Evolutionary conservation across 2,888 invertebrate species (phyloP).

Genomic region (Eupeodes latifasciatus): DNA sequence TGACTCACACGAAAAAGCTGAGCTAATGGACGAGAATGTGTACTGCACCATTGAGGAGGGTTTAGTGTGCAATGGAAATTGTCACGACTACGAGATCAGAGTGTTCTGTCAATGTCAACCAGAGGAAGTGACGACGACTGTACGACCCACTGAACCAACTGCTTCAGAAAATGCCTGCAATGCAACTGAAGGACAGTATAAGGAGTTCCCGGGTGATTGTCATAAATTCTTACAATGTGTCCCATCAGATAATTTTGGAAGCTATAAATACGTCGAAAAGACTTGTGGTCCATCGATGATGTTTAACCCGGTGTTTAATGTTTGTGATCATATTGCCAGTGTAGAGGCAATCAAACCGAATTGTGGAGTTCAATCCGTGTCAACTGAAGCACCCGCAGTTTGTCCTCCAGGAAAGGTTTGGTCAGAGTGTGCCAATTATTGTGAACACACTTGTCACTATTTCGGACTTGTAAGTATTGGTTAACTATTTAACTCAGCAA

Average conservation of each 20-base stretch:
- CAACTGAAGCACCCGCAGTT: slow-evolving; percentile 59
- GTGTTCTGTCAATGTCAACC: slow-evolving; percentile 88
- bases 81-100: slow-evolving; percentile 93
- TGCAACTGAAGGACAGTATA: slow-evolving; percentile 85
- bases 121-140: slow-evolving; percentile 58
- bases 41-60: slow-evolving; percentile 91
- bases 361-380: slow-evolving; percentile 83
- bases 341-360: slow-evolving; percentile 87
- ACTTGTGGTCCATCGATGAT: slow-evolving; percentile 87
- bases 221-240: slow-evolving; percentile 89
- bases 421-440: slow-evolving; percentile 89
- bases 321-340: slow-evolving; percentile 87
- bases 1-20: slow-evolving; percentile 86
- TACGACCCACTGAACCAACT: slow-evolving; percentile 79
- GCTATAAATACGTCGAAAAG: slow-evolving; percentile 86
- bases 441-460: slow-evolving; percentile 89
- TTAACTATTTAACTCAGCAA: background rate
- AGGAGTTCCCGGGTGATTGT: slow-evolving; percentile 88
- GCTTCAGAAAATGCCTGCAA: slow-evolving; percentile 79
- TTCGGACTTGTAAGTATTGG: slow-evolving; percentile 84
- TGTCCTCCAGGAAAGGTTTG: slow-evolving; percentile 85
- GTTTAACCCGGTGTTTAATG: slow-evolving; percentile 88
- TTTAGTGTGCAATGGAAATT: slow-evolving; percentile 88
- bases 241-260: slow-evolving; percentile 83
- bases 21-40: slow-evolving; percentile 90